Base-by-base conservation (phyloP, 2,797 vertebrate genomes). In the Pempheris klunzingeri region DNA sequence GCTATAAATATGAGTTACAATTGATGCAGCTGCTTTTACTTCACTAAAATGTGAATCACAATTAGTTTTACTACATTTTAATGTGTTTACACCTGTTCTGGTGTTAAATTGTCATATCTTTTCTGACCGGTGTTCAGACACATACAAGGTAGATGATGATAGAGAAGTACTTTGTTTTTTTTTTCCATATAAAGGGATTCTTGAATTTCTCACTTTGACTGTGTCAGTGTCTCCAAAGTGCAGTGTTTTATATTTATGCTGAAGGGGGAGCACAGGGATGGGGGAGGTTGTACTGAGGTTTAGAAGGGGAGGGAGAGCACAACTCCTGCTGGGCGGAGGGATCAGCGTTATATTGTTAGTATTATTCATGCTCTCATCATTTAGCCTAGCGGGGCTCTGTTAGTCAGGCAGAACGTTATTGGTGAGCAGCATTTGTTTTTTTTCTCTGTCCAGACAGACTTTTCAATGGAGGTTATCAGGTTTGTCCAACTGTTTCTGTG, bases 311-410 rank as follows among this genome's bases (percentile, higher is more conserved):
- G 75, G 82, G 84, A 54, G 74, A 61, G 76, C 63, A 34, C 46
- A 49, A 32, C 82, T 86, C 91, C 79, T 83, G 81, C 82, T 92
- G 88, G 86, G 90, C 22, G 67, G 77, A 82, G 80, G 83, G 86
- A 89, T 90, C 87, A 74, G 77, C 71, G 77, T 70, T 82, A 60
- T 90, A 84, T 86, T 86, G 88, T 90, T 88, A 57, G 87, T 89
- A 89, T 82, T 87, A 84, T 89, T 90, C 80, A 77, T 34, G 55
- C 81, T 82, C 83, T 50, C 74, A 83, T 90, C 77, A 73, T 82
- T 67, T 69, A 74, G 79, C 77, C 78, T 72, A 78, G 81, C 10
- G 26, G 78, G 67, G 80, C 75, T 83, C 70, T 69, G 68, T 70
- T 43, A 54, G 72, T 74, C 50, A 74, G 68, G 68, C 58, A 54